Conservation (phyloP, 1,140 invertebrate species). For the Chironomus striatipennis region DNA sequence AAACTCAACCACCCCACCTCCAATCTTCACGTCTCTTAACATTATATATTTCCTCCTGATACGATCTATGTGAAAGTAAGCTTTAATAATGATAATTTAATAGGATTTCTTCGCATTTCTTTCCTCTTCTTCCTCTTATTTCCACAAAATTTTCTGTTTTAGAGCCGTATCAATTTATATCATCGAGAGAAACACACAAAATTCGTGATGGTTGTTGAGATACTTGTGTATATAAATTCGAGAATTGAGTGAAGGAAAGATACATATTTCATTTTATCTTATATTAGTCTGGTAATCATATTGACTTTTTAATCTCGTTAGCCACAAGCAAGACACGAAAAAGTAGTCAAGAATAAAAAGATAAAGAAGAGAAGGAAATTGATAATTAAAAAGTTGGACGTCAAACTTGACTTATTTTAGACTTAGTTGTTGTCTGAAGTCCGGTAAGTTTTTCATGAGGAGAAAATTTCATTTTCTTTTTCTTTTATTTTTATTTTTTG, state of each 20-base stretch:
- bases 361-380: neutral
- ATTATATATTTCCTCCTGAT: neutral
- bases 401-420: slow-evolving; percentile 2
- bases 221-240: too few species aligned
- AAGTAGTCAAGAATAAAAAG: neutral
- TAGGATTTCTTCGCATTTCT: neutral
- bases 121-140: neutral
- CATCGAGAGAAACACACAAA: neutral
- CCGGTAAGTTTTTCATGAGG: too few species aligned
- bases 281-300: too few species aligned
- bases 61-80: neutral
- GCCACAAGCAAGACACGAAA: too few species aligned
- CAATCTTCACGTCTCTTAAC: too few species aligned
- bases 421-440: too few species aligned
- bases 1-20: too few species aligned
- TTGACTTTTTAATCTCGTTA: too few species aligned
- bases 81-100: slow-evolving; percentile 15
- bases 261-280: too few species aligned
- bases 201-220: neutral
- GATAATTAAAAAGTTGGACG: neutral
- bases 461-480: too few species aligned
- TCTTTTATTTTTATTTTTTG: too few species aligned
- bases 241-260: too few species aligned
- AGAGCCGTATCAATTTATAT: neutral
- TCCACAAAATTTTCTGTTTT: neutral